Evolutionary conservation across 2,113 vertebrate species (phyloP).

Genomic region (Electrona antarctica): DNA sequence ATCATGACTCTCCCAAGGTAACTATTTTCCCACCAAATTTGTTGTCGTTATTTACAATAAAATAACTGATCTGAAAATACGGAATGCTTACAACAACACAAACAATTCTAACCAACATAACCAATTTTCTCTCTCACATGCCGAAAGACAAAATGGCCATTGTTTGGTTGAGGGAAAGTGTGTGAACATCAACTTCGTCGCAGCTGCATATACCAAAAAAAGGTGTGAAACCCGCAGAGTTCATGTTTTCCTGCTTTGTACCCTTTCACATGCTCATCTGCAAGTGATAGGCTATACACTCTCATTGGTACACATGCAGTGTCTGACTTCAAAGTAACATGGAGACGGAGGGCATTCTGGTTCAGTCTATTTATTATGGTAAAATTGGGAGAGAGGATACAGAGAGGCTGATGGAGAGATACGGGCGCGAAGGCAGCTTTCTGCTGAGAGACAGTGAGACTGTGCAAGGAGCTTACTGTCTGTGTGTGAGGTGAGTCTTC

Average conservation of each 20-base stretch:
- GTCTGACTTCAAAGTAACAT: constrained; percentile 32
- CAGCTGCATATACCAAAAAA: constrained; percentile 31
- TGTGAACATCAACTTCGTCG: background rate
- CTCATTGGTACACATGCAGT: background rate
- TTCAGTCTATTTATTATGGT: constrained; percentile 68
- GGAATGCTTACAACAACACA: too few relatives aligned
- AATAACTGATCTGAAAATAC: background rate
- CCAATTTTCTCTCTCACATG: constrained; percentile 7
- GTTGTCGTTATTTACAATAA: background rate
- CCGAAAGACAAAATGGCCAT: background rate
- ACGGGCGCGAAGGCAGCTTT: constrained; percentile 75
- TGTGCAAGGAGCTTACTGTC: constrained; percentile 64
- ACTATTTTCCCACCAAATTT: too few relatives aligned
- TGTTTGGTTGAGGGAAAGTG: constrained; percentile 6
- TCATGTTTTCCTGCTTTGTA: constrained; percentile 47
- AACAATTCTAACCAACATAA: background rate
- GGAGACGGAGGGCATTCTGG: constrained; percentile 51
- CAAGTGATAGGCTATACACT: constrained; percentile 11
- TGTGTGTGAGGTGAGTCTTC: constrained; percentile 77
- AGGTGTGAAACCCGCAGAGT: constrained; percentile 63
- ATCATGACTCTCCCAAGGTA: too few relatives aligned
- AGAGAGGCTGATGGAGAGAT: constrained; percentile 67
- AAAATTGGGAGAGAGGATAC: constrained; percentile 63
- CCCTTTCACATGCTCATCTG: constrained; percentile 11
- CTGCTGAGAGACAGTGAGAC: constrained; percentile 76